Evolutionary conservation across 2,113 vertebrate species (phyloP), one percentile per base, ranked within the genome.

Genomic region (Anguilla rostrata): DNA sequence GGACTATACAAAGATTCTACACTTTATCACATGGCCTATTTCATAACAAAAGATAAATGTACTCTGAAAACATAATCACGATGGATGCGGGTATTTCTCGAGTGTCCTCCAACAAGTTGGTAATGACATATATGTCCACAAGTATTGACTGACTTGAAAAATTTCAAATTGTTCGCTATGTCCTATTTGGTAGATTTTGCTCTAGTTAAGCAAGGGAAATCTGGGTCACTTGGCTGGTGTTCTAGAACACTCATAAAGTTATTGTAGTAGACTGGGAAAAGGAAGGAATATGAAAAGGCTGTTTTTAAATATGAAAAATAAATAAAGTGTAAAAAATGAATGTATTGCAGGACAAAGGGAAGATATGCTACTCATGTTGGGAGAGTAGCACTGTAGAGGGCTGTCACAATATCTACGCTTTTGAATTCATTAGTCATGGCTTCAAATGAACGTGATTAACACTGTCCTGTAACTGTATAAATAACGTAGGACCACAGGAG

Each of bases 331-430:
- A 18, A 53, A 53, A 53, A 53, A 81, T 53, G 80, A 78, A 40
- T 22, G 34, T 39, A 81, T 29, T 78, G 84, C 53, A 56, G 87
- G 81, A 56, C 86, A 89, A 87, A 84, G 63, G 78, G 9, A 39
- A 22, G 26, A 12, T 20, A 66, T 46, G 34, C 20, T 85, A 56
- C 57, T 34, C 57, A 22, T 81, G 53, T 22, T 43, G 22, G 46
- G 40, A 39, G 40, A 66, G 57, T 34, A 53, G 79, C 34, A n/a
- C 39, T 46, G 22, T 26, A 34, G 57, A n/a, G 46, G 41, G 18
- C 18, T 56, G 29, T 78, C 34, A 81, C 78, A 56, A 81, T 46
- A 82, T 8, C 9, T 26, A 40, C 20, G 18, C 5, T 40, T 78
- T 12, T 39, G 75, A 39, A 39, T 78, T n/a, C 22, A 11, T 15